Evolutionary conservation across 2,888 invertebrate species (phyloP), one percentile per base, ranked within the genome.

Genomic region (Drosophila paranaensis): DNA sequence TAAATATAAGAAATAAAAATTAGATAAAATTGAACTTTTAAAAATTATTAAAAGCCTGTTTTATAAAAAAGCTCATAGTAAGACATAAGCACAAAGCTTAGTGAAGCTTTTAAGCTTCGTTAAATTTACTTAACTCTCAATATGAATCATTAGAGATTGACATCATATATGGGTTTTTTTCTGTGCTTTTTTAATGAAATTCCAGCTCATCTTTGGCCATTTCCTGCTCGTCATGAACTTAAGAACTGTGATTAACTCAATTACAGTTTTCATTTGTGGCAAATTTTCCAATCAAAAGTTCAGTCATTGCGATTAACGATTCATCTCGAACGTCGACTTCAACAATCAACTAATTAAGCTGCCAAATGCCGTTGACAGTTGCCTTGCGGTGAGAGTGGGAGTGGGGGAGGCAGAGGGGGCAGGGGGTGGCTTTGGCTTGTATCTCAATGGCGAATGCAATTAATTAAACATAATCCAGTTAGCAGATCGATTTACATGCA

Each of bases 391-490:
- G 37, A 43, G 13, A 6, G 2, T 20, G 25, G 2, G 43, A 13
- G 6, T 2, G 13, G 8, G 10, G 20, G n/a, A 10, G 14, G 30
- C 11, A 4, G 10, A 8, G 27, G 14, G 30, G n/a, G 9, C 20
- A 6, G 14, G 42, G n/a, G 35, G 16, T 1, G 27, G n/a, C 4
- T 25, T 2, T 10, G 42, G 6, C 6, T 14, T 20, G 25, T 46
- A 37, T 58, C 57, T 55, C 57, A 25, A 40, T 81, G 74, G 63
- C 54, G 69, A 88, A 74, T 64, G 81, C 71, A 83, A 88, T 86
- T 89, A 88, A 89, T 86, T 88, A 64, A 56, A 50, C 65, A 70
- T 65, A 89, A 89, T 89, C 85, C 76, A 88, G 85, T 84, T 73
- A 73, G 64, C 80, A 78, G 86, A 86, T 86, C 88, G 71, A 89